Conservation (phyloP, 2,113 vertebrate species). For the Stigmatopora nigra region DNA sequence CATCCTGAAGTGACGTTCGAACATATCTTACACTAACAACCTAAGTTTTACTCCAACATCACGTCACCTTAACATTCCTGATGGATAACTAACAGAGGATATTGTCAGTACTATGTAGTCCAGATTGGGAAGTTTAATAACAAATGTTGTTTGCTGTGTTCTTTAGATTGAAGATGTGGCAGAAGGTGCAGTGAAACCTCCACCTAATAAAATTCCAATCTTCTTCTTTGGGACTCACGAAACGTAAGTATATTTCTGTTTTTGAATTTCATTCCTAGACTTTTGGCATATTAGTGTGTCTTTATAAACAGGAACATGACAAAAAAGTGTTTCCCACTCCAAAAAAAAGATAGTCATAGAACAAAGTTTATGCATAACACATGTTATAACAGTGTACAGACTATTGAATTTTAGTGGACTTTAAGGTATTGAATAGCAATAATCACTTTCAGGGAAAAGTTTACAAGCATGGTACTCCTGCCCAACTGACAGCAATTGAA, state of each 20-base stretch:
- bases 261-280: not conserved
- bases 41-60: too few relatives aligned
- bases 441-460: too few relatives aligned
- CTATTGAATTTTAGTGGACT: too few relatives aligned
- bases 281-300: not conserved
- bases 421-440: too few relatives aligned
- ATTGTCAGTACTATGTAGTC: not conserved
- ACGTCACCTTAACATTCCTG: not conserved
- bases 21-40: not conserved
- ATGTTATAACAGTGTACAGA: too few relatives aligned
- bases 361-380: too few relatives aligned
- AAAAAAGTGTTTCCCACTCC: too few relatives aligned
- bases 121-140: not conserved
- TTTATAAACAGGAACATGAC: too few relatives aligned
- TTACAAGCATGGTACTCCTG: too few relatives aligned
- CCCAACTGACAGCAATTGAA: too few relatives aligned
- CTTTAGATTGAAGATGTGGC: slow-evolving; percentile 89
- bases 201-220: slow-evolving; percentile 94
- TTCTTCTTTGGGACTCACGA: slow-evolving; percentile 98
- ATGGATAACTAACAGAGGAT: not conserved
- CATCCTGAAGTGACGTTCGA: slow-evolving; percentile 14
- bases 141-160: not conserved
- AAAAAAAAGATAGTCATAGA: too few relatives aligned
- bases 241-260: slow-evolving; percentile 76
- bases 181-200: slow-evolving; percentile 95